Evolutionary conservation across 2,888 invertebrate genomes (phyloP), one percentile per base, ranked within the genome.

Genomic region (Dicyrtoma fusca): DNA sequence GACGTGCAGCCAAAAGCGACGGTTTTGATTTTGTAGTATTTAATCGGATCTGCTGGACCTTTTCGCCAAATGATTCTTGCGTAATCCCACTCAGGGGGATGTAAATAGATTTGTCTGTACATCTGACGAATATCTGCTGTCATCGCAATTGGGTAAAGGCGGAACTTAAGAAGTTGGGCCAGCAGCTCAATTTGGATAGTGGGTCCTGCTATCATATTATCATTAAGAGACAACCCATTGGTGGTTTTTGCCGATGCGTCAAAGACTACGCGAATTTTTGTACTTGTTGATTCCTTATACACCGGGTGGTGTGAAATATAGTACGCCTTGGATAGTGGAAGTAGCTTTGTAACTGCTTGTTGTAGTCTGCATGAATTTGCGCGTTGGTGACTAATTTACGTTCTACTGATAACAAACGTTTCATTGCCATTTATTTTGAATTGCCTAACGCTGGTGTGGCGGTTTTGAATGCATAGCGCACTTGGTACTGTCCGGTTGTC

Each of bases 61-160:
- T 74, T 61, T 34, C 82, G 68, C 83, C 83, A 84, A 2, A 84
- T 62, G 3, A 85, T 83, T n/a, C 81, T 65, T 66, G 83, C 83
- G 11, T 81, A 78, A 19, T 79, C 42, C 13, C 79, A 71, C 59
- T 83, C 81, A 0, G 76, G 73, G 0, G 74, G 65, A 11, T 78
- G 21, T 0, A 82, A 69, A 21, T 64, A 19, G 26, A 82, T 75
- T 70, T 81, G 81, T 0, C 81, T 74, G 34, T 80, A 83, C 79
- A 82, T 82, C 69, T 82, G 80, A 6, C 73, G 70, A 21, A 83
- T 74, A 63, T 82, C 82, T 0, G 78, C 80, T 6, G 74, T 76
- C 6, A 82, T 47, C n/a, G 79, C 80, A 47, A 79, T 75, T 10
- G 62, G 44, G 69, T 80, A 74, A 5, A 64, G 65, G 14, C 82